Evolutionary conservation across 2,113 vertebrate species (phyloP).

Genomic region (Lota lota): DNA sequence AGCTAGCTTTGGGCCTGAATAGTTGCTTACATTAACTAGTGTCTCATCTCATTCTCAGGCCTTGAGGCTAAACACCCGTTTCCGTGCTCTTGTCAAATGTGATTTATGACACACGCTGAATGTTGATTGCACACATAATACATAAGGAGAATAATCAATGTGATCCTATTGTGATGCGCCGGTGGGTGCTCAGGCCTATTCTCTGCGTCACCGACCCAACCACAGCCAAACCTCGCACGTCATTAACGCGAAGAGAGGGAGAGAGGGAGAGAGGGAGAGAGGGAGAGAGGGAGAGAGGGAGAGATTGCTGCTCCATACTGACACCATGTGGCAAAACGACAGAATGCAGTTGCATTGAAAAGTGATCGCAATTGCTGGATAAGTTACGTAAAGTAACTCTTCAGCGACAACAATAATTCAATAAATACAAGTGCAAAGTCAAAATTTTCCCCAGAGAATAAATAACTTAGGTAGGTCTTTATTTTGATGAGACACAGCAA

Average conservation of each 20-base stretch:
- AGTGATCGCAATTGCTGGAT: not conserved
- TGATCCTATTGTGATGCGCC: slow-evolving; percentile 29
- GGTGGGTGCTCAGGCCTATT: slow-evolving; percentile 26
- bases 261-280: no score
- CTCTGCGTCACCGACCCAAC: slow-evolving; percentile 50
- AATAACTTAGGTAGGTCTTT: slow-evolving; percentile 5
- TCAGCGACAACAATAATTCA: slow-evolving; percentile 10
- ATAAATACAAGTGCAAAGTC: slow-evolving; percentile 14
- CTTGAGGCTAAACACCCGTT: slow-evolving; percentile 33
- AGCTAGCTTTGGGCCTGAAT: slow-evolving; percentile 17
- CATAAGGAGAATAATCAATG: slow-evolving; percentile 44
- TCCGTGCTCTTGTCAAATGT: slow-evolving; percentile 22
- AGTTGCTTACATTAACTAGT: slow-evolving; percentile 26
- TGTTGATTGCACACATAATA: slow-evolving; percentile 8
- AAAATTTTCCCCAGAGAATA: slow-evolving; percentile 14
- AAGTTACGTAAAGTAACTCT: not conserved
- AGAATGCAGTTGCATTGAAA: slow-evolving; percentile 43
- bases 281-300: no score
- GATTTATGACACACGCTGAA: slow-evolving; percentile 45
- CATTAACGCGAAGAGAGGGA: slow-evolving; percentile 35
- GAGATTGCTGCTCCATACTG: slow-evolving; percentile 56
- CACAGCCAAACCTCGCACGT: slow-evolving; percentile 41
- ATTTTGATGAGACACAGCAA: slow-evolving; percentile 21
- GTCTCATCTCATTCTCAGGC: slow-evolving; percentile 34
- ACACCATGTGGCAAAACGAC: slow-evolving; percentile 56